Percentiles rank a stretch among this genome's conserved stretches.
These are phyloP conservation scores for Myiopsitta monachus DNA, from an alignment of 2,113 vertebrate species.

Conservation along the genomic window DNA sequence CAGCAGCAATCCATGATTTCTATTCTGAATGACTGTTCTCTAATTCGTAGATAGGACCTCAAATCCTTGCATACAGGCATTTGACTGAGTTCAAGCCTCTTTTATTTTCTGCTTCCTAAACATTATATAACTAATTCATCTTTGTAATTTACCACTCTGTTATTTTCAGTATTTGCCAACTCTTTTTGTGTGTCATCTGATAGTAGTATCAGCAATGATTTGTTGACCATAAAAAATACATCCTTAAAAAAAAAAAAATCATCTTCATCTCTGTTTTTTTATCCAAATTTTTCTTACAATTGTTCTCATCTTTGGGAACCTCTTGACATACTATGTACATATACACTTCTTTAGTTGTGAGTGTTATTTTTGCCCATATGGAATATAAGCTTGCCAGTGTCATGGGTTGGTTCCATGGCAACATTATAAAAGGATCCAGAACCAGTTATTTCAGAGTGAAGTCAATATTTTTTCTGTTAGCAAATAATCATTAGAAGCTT, in stretches of 20 bases:
- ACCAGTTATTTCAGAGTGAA: not conserved
- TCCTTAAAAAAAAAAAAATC: not conserved
- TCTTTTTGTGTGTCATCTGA: not conserved
- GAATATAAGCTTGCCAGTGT: not conserved
- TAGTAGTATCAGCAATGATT: not conserved
- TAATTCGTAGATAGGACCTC: not conserved
- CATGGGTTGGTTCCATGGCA: not conserved
- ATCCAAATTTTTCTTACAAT: not conserved
- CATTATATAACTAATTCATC: not conserved
- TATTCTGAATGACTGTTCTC: not conserved
- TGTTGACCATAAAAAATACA: not conserved
- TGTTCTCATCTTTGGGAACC: not conserved
- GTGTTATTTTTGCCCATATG: not conserved
- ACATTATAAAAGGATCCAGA: not conserved
- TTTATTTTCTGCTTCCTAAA: not conserved
- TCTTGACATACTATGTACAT: not conserved
- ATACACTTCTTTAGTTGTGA: not conserved
- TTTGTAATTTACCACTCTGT: not conserved
- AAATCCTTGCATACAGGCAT: not conserved
- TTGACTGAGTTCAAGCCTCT: not conserved
- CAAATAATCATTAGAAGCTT: slow-evolving; percentile 13
- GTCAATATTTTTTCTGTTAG: not conserved
- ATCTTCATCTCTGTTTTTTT: not conserved
- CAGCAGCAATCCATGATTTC: not conserved
- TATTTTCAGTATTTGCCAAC: not conserved